Evolutionary conservation across 1,140 invertebrate genomes (phyloP).

Genomic region (Galleria mellonella): DNA sequence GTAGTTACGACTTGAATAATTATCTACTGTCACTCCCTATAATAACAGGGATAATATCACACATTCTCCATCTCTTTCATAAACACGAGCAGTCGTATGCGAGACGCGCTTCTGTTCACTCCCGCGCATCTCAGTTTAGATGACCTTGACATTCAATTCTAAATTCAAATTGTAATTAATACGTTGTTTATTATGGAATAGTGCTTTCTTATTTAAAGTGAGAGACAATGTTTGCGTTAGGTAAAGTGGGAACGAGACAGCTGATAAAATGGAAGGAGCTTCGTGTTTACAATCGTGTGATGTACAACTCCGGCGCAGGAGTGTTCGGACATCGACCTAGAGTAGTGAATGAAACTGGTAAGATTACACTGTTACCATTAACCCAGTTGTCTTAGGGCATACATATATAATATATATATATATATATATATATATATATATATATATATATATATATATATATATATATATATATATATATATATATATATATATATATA

Average conservation of each 20-base stretch:
- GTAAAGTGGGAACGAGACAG: constrained; percentile 43
- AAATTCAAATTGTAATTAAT: constrained; percentile 1
- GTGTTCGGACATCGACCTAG: constrained; percentile 65
- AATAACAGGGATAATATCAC: too few species aligned
- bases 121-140: constrained; percentile 25
- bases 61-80: background rate
- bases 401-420: too few species aligned
- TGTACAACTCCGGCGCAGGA: constrained; percentile 54
- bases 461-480: too few species aligned
- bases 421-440: too few species aligned
- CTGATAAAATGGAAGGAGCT: constrained; percentile 32
- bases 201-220: background rate
- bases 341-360: constrained; percentile 44
- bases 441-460: too few species aligned
- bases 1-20: too few species aligned
- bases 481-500: too few species aligned
- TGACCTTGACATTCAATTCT: constrained; percentile 22
- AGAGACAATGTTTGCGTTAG: constrained; percentile 34
- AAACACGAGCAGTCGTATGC: background rate
- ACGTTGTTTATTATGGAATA: constrained; percentile 3
- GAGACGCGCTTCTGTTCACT: constrained; percentile 11
- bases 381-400: too few species aligned
- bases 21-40: too few species aligned
- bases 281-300: constrained; percentile 21
- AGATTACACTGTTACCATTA: background rate